A percentile compares a stretch with the other conserved stretches of the same genome.
Evolutionary conservation across 2,888 invertebrate genomes (phyloP).

Genomic region (Tinea pellionella): DNA sequence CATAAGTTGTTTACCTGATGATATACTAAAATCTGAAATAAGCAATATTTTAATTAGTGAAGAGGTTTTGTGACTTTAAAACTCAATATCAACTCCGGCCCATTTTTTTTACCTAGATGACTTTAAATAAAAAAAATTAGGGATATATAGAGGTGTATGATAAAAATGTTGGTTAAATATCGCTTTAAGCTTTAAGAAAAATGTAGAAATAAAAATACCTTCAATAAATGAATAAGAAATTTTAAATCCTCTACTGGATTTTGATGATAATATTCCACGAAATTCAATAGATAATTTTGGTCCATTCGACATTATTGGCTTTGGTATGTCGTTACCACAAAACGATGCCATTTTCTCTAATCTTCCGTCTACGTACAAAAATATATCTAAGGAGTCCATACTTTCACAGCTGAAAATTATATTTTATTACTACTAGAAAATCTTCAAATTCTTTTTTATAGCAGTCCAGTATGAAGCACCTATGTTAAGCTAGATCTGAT

Average conservation of each 20-base stretch:
- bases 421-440: not conserved
- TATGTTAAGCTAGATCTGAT: too few species aligned
- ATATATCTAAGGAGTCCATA: conserved; percentile 81
- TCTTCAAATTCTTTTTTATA: too few species aligned
- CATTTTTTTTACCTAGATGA: too few species aligned
- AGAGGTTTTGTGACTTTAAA: too few species aligned
- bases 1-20: conserved; percentile 80
- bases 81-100: too few species aligned
- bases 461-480: too few species aligned
- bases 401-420: conserved; percentile 77
- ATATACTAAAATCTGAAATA: conserved; percentile 86
- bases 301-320: conserved; percentile 93
- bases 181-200: too few species aligned
- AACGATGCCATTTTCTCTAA: conserved; percentile 89
- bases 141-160: too few species aligned
- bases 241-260: conserved; percentile 86
- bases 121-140: not conserved
- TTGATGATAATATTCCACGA: conserved; percentile 79
- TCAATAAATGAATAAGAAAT: conserved; percentile 89
- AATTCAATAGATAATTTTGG: conserved; percentile 88
- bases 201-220: conserved; percentile 67
- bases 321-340: conserved; percentile 85
- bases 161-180: too few species aligned
- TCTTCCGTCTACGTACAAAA: conserved; percentile 84
- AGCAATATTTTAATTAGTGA: too few species aligned